Evolutionary conservation across 2,113 vertebrate species (phyloP), one percentile per base, ranked within the genome.

Genomic region (Hemichromis elongatus): DNA sequence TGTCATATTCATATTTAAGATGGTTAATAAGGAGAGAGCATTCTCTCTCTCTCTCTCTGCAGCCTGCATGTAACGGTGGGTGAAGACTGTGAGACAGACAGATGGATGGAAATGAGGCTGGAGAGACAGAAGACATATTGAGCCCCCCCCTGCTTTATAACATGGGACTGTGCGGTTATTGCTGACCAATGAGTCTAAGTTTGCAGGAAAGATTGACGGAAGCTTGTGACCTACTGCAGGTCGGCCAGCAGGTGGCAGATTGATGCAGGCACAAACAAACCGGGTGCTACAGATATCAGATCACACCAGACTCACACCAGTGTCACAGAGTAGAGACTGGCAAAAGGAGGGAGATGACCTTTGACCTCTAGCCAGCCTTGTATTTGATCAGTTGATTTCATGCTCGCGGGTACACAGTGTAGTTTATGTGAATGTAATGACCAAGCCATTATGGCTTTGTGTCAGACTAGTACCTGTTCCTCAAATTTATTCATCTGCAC

Each of bases 201-300:
- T 6, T 70, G 66, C 37, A 10, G 66, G 30, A 63, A 63, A 63
- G 30, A 63, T 73, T 47, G 26, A 75, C 8, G 26, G 3, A 50
- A 75, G 68, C 42, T 50, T 75, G 68, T 75, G 68, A 50, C 7
- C 7, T 16, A 50, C 68, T 30, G 42, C 45, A 30, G 16, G 26
- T 50, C 26, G 26, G 82, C 95, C 96, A 95, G 93, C 86, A 95
- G 95, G 88, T 88, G 95, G 95, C 93, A 80, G 77, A 8, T 57
- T 80, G 89, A 70, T 54, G 56, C 90, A 77, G 55, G 2, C 13
- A 61, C 28, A 81, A 18, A 47, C 3, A 81, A 53, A 77, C 35
- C 52, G 13, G 42, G 24, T 40, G 63, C 26, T 3, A 5, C 5
- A 9, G 40, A 35, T 4, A 59, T 81, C 59, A 53, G 5, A 0